Conservation (phyloP, 2,113 vertebrate species). For the Tretioscincus oriximinensis region DNA sequence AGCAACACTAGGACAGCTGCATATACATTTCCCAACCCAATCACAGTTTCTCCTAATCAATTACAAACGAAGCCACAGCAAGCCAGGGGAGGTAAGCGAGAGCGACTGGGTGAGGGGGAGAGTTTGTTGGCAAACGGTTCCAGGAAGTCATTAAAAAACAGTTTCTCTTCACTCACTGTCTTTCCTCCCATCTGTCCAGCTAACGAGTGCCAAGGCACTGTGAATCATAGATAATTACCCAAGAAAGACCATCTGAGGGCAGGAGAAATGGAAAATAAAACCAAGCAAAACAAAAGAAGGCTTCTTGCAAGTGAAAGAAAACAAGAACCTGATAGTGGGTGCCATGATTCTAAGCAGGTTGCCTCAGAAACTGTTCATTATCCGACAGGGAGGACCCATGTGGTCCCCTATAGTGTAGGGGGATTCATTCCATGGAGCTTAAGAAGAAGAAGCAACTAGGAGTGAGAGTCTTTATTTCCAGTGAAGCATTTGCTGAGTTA, state of each 20-base stretch:
- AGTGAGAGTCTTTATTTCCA: too few relatives aligned
- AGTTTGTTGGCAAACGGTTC: not conserved
- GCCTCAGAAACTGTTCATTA: not conserved
- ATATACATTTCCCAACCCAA: conserved; percentile 33
- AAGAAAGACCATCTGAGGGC: not conserved
- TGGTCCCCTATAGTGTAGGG: too few relatives aligned
- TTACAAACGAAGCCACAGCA: conserved; percentile 42
- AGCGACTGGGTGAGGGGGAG: not conserved
- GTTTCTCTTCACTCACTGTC: conserved; percentile 11
- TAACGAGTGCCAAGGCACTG: conserved; percentile 47
- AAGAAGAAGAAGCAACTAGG: too few relatives aligned
- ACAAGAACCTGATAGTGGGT: not conserved
- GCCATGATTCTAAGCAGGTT: too few relatives aligned
- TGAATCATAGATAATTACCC: conserved; percentile 6
- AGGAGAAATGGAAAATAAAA: not conserved
- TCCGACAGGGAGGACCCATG: not conserved
- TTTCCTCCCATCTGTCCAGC: conserved; percentile 31
- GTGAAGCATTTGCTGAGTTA: too few relatives aligned
- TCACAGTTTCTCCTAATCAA: conserved; percentile 39
- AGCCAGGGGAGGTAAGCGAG: conserved; percentile 4
- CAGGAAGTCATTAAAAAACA: conserved; percentile 22
- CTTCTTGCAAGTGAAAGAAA: not conserved
- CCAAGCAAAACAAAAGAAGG: not conserved
- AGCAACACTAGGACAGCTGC: conserved; percentile 2
- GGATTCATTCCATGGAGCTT: too few relatives aligned